A percentile compares a stretch with the other conserved stretches of the same genome.
Evolutionary conservation across 2,797 vertebrate genomes (phyloP).

Genomic region (Pangasius mekongensis): DNA sequence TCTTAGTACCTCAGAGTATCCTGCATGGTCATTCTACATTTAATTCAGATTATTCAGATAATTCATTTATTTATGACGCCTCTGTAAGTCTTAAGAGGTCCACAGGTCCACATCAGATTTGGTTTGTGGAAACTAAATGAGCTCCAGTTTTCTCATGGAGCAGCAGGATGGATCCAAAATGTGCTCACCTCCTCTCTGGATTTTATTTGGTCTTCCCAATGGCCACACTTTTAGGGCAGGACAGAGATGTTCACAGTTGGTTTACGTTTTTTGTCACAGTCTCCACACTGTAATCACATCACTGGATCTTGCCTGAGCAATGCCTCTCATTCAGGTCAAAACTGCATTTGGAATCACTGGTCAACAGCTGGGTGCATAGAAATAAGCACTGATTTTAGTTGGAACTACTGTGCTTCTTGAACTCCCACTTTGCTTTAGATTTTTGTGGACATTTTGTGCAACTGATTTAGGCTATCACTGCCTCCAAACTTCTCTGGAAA

Average conservation of each 20-base stretch:
- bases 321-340: not conserved
- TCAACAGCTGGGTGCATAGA: not conserved
- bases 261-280: not conserved
- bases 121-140: not conserved
- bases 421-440: not conserved
- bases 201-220: not conserved
- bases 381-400: not conserved
- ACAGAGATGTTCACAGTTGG: not conserved
- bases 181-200: not conserved
- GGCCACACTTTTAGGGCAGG: not conserved
- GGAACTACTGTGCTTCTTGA: not conserved
- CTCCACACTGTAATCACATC: not conserved
- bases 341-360: not conserved
- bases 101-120: not conserved
- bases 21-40: not conserved
- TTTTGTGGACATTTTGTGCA: not conserved
- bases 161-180: not conserved
- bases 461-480: not conserved
- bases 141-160: not conserved
- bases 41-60: not conserved
- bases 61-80: not conserved
- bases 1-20: not conserved
- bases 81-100: not conserved
- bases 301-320: not conserved
- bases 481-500: not conserved